These are phyloP conservation scores for Bradypus variegatus DNA, from an alignment of 2,797 vertebrate genomes.

Conservation along the genomic window DNA sequence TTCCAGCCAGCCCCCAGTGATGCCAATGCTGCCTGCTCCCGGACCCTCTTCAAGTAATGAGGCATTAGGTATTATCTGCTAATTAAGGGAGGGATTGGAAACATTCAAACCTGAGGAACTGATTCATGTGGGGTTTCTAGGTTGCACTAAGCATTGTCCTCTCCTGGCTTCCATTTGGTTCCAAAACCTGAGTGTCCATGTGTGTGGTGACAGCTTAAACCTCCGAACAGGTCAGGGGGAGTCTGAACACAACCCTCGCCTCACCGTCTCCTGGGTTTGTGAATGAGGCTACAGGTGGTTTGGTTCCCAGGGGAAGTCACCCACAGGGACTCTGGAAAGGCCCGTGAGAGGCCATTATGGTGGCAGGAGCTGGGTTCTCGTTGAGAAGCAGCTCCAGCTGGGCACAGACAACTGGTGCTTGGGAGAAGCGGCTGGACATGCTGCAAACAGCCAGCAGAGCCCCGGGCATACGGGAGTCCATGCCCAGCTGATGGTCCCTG, in stretches of 20 bases:
- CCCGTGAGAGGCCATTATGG: not conserved
- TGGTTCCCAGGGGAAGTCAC: not conserved
- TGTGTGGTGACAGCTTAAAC: not conserved
- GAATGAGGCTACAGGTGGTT: not conserved
- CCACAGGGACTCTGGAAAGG: not conserved
- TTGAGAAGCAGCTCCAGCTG: constrained; percentile 55
- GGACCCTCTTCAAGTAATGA: not conserved
- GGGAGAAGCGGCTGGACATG: constrained; percentile 63
- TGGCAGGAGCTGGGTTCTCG: not conserved
- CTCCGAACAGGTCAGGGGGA: not conserved
- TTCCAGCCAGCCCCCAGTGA: not conserved
- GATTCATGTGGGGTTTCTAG: rapidly evolving
- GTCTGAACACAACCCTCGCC: not conserved
- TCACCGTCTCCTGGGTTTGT: not conserved
- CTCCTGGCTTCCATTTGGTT: not conserved
- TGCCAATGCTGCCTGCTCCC: no score
- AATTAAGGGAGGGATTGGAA: rapidly evolving
- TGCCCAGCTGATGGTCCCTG: not conserved
- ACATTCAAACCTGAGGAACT: not conserved
- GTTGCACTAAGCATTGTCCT: not conserved
- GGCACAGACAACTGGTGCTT: constrained; percentile 58
- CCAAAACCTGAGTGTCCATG: not conserved
- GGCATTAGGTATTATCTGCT: not conserved
- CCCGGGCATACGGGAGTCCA: constrained; percentile 42
- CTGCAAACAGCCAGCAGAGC: constrained; percentile 34